phyloP scores from a whole-genome alignment of 2,797 vertebrate genomes.

The Typhlichthys eigenmanni region DNA sequence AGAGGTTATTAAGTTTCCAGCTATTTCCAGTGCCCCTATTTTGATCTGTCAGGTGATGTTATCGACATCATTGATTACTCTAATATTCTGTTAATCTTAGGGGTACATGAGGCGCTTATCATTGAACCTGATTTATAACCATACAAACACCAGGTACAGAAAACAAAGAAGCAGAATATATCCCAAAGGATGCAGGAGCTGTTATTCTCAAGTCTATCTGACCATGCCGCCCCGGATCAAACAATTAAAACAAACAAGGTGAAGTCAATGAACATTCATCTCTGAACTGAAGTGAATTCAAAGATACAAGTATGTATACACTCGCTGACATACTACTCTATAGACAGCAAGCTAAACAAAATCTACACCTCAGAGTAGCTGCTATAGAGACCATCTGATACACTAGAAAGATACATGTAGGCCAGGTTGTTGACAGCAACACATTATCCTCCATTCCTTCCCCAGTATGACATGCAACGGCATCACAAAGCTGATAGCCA shows the following conservation, averaged over 20 bases:
- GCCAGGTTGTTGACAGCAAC: neutral
- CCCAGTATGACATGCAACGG: slow-evolving; percentile 43
- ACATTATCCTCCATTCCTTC: slow-evolving; percentile 5
- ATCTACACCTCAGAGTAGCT: slow-evolving; percentile 62
- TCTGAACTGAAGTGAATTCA: neutral
- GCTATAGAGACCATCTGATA: neutral
- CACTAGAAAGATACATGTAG: neutral
- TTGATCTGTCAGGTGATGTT: slow-evolving; percentile 39
- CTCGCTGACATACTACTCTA: too few species aligned
- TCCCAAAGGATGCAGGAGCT: slow-evolving; percentile 54
- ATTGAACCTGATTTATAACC: too few species aligned
- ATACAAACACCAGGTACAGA: slow-evolving; percentile 16
- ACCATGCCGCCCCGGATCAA: slow-evolving; percentile 22
- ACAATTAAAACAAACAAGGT: slow-evolving; percentile 40
- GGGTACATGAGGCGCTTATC: too few species aligned
- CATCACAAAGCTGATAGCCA: slow-evolving; percentile 28
- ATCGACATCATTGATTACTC: neutral
- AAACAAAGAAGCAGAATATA: slow-evolving; percentile 19
- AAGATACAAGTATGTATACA: too few species aligned
- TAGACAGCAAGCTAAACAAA: slow-evolving; percentile 45
- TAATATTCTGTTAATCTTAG: too few species aligned
- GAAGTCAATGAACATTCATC: neutral
- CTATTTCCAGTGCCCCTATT: slow-evolving; percentile 33
- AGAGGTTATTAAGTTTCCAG: slow-evolving; percentile 48
- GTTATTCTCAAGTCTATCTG: slow-evolving; percentile 50